phyloP scores from a whole-genome alignment of 2,113 vertebrate genomes.

The Dolichotis patagonum region DNA sequence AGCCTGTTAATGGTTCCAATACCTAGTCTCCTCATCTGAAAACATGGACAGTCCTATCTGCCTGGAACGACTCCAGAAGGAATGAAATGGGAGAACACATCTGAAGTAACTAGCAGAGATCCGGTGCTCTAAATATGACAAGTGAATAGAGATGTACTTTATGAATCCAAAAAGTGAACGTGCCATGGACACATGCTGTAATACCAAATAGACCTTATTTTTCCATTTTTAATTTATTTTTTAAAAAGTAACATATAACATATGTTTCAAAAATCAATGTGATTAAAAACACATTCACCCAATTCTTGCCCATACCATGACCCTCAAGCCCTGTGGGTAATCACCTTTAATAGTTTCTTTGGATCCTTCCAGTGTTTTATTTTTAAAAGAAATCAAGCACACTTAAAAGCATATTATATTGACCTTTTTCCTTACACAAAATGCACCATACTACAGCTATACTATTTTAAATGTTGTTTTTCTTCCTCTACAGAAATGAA shows the following conservation, averaged over 20 bases:
- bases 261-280: constrained; percentile 26
- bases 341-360: not conserved
- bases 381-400: not conserved
- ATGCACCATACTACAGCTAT: not conserved
- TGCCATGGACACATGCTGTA: not conserved
- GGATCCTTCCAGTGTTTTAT: not conserved
- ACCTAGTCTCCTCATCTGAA: not conserved
- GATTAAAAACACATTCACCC: not conserved
- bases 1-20: not conserved
- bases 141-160: not conserved
- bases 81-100: not conserved
- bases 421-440: not conserved
- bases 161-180: not conserved
- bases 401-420: not conserved
- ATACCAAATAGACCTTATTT: not conserved
- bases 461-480: not conserved
- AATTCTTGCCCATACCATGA: not conserved
- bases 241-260: not conserved
- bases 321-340: not conserved
- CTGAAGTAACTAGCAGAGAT: not conserved
- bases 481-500: not conserved
- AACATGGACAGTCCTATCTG: not conserved
- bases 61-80: not conserved
- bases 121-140: not conserved
- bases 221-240: constrained; percentile 10